Percentiles rank a stretch among this genome's conserved stretches.
Evolutionary conservation across 2,113 vertebrate species (phyloP).

Genomic region (Centrocercus urophasianus): DNA sequence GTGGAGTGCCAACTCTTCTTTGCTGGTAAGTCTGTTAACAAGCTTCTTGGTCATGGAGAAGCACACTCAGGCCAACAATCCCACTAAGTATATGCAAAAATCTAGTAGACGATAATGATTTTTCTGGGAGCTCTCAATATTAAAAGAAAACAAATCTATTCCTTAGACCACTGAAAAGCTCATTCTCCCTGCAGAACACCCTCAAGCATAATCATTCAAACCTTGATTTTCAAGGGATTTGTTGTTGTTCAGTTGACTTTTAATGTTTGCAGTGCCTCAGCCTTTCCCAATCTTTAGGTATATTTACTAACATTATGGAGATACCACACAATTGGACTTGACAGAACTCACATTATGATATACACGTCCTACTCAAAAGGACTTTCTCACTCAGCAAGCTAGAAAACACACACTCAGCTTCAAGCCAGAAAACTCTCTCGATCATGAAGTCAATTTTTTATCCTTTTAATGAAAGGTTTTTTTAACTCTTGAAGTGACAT

Average conservation of each 20-base stretch:
- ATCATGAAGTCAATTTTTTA: background rate
- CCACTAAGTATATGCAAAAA: background rate
- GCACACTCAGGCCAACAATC: background rate
- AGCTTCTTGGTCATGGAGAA: background rate
- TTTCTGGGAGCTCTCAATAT: background rate
- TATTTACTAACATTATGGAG: background rate
- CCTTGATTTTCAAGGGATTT: background rate
- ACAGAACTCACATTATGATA: background rate
- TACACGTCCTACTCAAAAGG: fast-evolving
- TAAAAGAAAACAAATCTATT: background rate
- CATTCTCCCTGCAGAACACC: background rate
- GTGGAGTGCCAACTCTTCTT: background rate
- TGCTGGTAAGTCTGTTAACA: background rate
- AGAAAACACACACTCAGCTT: background rate
- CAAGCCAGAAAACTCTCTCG: background rate
- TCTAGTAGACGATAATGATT: background rate
- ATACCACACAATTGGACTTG: background rate
- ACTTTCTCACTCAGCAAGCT: background rate
- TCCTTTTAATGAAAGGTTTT: background rate
- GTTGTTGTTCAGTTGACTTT: too few species aligned
- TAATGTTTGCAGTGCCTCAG: background rate
- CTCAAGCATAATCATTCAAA: background rate
- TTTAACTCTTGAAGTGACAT: background rate
- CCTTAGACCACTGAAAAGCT: background rate
- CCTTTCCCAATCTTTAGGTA: background rate